These are phyloP conservation scores for Sandelia bainsii DNA, from an alignment of 2,797 vertebrate species.

Conservation along the genomic window DNA sequence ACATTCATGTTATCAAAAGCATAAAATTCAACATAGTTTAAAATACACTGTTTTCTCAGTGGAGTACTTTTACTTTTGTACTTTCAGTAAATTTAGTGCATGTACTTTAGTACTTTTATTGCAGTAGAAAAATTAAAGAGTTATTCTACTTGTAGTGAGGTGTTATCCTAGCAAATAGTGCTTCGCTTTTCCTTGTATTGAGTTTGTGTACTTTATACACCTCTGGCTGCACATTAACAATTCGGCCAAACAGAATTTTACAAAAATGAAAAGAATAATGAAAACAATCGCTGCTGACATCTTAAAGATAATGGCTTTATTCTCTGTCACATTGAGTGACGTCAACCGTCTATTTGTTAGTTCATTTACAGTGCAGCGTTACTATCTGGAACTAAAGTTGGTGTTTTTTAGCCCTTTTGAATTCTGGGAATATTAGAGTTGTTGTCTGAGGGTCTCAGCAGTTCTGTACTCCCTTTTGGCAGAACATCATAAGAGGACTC, in stretches of 20 bases:
- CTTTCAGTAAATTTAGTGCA: too few relatives aligned
- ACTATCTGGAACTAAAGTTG: slow-evolving; percentile 73
- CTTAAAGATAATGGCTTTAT: slow-evolving; percentile 14
- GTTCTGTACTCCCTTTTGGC: slow-evolving; percentile 78
- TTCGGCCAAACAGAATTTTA: neutral
- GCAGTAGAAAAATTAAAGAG: too few relatives aligned
- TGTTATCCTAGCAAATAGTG: too few relatives aligned
- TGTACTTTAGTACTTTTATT: too few relatives aligned
- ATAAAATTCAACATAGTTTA: too few relatives aligned
- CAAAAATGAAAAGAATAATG: slow-evolving; percentile 1
- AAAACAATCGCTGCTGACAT: slow-evolving; percentile 13
- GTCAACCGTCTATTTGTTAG: slow-evolving; percentile 41
- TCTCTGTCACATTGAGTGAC: slow-evolving; percentile 31
- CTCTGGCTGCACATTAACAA: neutral
- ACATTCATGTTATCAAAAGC: too few relatives aligned
- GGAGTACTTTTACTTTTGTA: too few relatives aligned
- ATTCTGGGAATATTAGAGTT: slow-evolving; percentile 83
- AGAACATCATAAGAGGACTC: slow-evolving; percentile 84
- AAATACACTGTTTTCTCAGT: too few relatives aligned
- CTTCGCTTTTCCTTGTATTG: too few relatives aligned
- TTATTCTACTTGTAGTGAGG: too few relatives aligned
- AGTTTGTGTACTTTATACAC: too few relatives aligned
- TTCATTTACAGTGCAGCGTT: slow-evolving; percentile 66
- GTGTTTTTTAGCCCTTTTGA: slow-evolving; percentile 76
- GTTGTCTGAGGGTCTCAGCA: slow-evolving; percentile 85